Conservation (phyloP, 2,113 vertebrate species). For the Lates calcarifer region DNA sequence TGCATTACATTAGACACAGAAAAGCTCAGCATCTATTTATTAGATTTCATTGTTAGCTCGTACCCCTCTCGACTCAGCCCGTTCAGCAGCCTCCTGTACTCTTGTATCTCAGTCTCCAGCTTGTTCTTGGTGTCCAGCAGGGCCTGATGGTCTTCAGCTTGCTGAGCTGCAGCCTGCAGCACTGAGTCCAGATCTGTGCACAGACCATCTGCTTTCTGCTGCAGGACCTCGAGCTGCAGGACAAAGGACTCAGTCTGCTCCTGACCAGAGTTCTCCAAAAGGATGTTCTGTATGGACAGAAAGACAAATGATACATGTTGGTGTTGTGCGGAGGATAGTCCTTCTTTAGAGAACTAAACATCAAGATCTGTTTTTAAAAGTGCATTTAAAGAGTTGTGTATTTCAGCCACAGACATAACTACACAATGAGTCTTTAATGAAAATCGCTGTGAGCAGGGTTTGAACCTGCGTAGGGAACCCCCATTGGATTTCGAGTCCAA, state of each 20-base stretch:
- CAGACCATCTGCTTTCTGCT: constrained; percentile 28
- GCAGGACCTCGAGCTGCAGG: constrained; percentile 27
- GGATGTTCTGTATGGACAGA: constrained; percentile 15
- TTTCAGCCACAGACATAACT: too few species aligned
- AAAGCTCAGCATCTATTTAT: background rate
- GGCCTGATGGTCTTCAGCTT: constrained; percentile 21
- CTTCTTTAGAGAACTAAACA: background rate
- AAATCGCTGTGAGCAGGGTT: background rate
- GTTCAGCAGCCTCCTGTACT: constrained; percentile 43
- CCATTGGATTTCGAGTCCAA: constrained; percentile 8
- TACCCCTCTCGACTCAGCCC: constrained; percentile 13
- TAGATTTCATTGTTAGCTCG: background rate
- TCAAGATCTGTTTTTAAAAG: background rate
- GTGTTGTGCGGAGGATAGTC: background rate
- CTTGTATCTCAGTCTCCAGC: constrained; percentile 41
- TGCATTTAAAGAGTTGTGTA: too few species aligned
- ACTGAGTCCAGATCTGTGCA: constrained; percentile 40
- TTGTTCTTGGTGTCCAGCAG: constrained; percentile 47
- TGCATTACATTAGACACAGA: background rate
- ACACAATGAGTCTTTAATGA: too few species aligned
- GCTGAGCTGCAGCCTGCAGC: constrained; percentile 19
- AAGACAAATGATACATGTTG: background rate
- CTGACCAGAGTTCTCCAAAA: constrained; percentile 22
- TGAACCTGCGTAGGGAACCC: background rate
- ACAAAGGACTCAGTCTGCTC: background rate